Percentiles rank a stretch among this genome's conserved stretches.
Conservation (phyloP, 2,113 vertebrate species). For the Tragelaphus buxtoni region DNA sequence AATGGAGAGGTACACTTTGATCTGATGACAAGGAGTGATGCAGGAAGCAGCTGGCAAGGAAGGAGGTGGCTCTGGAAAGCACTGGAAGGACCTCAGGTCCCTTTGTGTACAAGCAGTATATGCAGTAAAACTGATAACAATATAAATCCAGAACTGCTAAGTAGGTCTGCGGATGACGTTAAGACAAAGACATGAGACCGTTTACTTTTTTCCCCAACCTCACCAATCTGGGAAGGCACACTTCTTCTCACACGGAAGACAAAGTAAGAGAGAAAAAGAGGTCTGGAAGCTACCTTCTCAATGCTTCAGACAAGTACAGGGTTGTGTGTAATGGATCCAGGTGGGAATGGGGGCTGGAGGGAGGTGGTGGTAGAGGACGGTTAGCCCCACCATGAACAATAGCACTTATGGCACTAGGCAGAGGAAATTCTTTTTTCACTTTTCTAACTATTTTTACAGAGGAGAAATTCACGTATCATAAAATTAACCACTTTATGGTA, state of each 20-base stretch:
- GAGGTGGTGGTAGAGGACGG: too few relatives aligned
- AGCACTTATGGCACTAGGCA: background rate
- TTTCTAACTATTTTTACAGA: background rate
- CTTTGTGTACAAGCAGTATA: background rate
- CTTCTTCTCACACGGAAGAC: too few relatives aligned
- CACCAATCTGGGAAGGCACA: too few relatives aligned
- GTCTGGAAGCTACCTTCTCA: too few relatives aligned
- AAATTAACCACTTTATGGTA: background rate
- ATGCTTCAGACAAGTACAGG: too few relatives aligned
- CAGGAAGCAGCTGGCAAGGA: background rate
- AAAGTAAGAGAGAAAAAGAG: too few relatives aligned
- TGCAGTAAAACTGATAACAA: background rate
- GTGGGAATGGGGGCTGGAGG: background rate
- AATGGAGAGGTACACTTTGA: background rate
- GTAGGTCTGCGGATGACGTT: background rate
- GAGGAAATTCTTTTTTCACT: background rate
- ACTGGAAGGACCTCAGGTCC: background rate
- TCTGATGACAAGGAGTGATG: background rate
- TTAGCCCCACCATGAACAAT: background rate
- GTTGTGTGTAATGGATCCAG: too few relatives aligned
- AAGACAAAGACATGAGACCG: background rate
- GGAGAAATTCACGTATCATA: background rate
- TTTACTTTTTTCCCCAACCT: background rate
- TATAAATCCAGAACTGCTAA: background rate
- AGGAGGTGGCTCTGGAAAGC: background rate